phyloP scores from a whole-genome alignment of 2,113 vertebrate genomes.

The Callopanchax toddi region DNA sequence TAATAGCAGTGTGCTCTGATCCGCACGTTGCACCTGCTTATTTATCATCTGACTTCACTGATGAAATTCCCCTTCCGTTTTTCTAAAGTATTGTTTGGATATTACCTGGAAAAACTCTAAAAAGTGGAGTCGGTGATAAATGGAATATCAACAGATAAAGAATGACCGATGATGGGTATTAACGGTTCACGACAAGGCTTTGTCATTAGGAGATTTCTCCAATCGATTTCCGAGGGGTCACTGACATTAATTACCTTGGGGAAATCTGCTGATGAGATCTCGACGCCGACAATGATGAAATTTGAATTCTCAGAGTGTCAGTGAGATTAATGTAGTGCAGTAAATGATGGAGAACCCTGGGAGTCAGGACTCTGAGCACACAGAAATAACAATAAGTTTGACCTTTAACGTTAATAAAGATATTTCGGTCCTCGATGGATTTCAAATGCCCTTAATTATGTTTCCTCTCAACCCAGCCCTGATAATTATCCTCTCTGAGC shows the following conservation, averaged over 20 bases:
- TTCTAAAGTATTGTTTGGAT: constrained; percentile 9
- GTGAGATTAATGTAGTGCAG: constrained; percentile 31
- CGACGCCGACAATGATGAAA: constrained; percentile 38
- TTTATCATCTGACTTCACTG: background rate
- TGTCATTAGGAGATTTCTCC: constrained; percentile 56
- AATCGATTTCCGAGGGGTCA: constrained; percentile 64
- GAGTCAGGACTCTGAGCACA: constrained; percentile 16
- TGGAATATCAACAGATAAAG: constrained; percentile 51
- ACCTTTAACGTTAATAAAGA: constrained; percentile 49
- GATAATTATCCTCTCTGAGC: background rate
- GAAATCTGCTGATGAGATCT: constrained; percentile 59
- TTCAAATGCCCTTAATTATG: constrained; percentile 33
- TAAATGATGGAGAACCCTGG: constrained; percentile 10
- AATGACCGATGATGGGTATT: constrained; percentile 68
- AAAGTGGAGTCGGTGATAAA: constrained; percentile 45
- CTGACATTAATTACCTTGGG: constrained; percentile 57
- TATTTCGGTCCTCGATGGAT: constrained; percentile 6
- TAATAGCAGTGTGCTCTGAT: constrained; percentile 24
- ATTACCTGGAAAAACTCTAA: constrained; percentile 16
- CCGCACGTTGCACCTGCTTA: constrained; percentile 6
- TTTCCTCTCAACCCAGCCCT: background rate
- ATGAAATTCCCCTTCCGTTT: background rate
- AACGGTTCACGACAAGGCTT: constrained; percentile 46
- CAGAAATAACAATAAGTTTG: constrained; percentile 34
- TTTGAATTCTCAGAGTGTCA: constrained; percentile 45